phyloP scores from a whole-genome alignment of 2,797 vertebrate genomes.

The Acanthurus tractus region DNA sequence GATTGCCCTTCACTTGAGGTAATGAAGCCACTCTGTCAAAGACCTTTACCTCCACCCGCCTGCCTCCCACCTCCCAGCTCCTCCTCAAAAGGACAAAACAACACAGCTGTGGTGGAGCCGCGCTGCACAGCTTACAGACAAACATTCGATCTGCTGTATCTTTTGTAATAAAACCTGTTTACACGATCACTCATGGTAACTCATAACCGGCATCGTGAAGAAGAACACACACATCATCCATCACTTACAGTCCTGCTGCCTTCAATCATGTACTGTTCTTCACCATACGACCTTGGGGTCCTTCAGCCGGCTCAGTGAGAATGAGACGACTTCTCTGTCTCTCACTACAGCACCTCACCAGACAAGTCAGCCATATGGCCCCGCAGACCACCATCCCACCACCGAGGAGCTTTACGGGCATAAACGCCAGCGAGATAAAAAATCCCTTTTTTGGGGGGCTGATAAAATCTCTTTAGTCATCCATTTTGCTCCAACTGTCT shows the following conservation, averaged over 20 bases:
- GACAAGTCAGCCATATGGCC: conserved; percentile 62
- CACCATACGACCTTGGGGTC: conserved; percentile 64
- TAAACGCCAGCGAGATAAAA: conserved; percentile 59
- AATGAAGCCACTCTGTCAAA: conserved; percentile 86
- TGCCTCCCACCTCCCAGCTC: conserved; percentile 50
- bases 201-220: conserved; percentile 16
- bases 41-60: conserved; percentile 63
- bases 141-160: conserved; percentile 41
- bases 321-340: conserved; percentile 21
- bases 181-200: conserved; percentile 16
- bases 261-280: conserved; percentile 38
- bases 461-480: conserved; percentile 55
- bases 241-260: conserved; percentile 35
- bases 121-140: conserved; percentile 55
- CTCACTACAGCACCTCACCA: conserved; percentile 30
- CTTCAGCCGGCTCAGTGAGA: conserved; percentile 33
- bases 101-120: conserved; percentile 46
- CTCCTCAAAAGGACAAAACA: conserved; percentile 58
- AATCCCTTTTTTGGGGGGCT: conserved; percentile 58
- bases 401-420: conserved; percentile 62
- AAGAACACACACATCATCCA: conserved; percentile 20
- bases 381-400: conserved; percentile 43
- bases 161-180: conserved; percentile 45
- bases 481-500: conserved; percentile 55
- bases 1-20: conserved; percentile 84